Conservation (phyloP, 2,797 vertebrate species). For the Sebastes melanostomus region DNA sequence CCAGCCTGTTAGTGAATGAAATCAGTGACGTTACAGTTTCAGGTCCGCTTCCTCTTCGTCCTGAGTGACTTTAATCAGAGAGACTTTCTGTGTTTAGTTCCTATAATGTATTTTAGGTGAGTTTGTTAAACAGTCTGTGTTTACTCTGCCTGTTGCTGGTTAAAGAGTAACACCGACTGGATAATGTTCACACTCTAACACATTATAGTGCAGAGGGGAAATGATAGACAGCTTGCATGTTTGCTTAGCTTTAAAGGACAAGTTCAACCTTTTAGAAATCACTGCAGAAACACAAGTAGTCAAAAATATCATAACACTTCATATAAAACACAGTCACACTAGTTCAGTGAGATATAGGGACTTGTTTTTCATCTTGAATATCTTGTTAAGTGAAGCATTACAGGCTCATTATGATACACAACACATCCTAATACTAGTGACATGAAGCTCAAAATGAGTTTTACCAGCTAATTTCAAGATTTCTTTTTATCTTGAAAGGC, state of each 20-base stretch:
- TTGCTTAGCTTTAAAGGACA: neutral
- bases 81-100: neutral
- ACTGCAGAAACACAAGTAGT: neutral
- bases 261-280: neutral
- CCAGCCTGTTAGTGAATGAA: neutral
- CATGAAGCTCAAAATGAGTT: too few species aligned
- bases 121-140: slow-evolving; percentile 29
- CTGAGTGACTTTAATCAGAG: neutral
- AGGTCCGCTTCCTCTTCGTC: neutral
- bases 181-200: neutral
- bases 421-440: too few species aligned
- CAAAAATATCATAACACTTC: too few species aligned
- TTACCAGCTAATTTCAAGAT: too few species aligned
- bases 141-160: slow-evolving; percentile 35
- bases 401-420: too few species aligned
- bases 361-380: too few species aligned
- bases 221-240: neutral
- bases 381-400: too few species aligned
- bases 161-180: slow-evolving; percentile 41
- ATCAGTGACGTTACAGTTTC: neutral
- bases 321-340: too few species aligned
- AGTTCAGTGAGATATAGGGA: too few species aligned
- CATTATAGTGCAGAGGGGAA: neutral
- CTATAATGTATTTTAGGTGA: neutral
- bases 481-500: too few species aligned